A percentile compares a stretch with the other conserved stretches of the same genome.
Conservation (phyloP, 2,888 invertebrate species). For the Subacronicta megacephala region DNA sequence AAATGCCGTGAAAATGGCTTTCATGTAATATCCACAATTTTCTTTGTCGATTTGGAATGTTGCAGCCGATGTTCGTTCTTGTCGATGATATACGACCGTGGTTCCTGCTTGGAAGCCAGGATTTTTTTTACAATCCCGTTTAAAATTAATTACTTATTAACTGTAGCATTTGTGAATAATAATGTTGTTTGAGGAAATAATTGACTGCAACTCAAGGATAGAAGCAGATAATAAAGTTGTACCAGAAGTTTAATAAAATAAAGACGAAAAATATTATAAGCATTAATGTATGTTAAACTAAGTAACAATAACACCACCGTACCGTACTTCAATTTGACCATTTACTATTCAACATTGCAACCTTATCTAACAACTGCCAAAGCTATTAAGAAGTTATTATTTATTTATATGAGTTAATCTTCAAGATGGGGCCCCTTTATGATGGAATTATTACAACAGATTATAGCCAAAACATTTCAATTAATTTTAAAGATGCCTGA, state of each 20-base stretch:
- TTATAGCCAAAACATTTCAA: constrained; percentile 68
- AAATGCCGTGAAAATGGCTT: constrained; percentile 76
- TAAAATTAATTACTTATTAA: background rate
- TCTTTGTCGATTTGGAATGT: constrained; percentile 50
- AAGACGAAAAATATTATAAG: background rate
- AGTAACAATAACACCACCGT: constrained; percentile 2
- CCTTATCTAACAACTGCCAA: constrained; percentile 45
- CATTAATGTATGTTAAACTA: background rate
- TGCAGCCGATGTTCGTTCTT: constrained; percentile 39
- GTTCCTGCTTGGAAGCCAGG: constrained; percentile 18
- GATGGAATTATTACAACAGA: constrained; percentile 62
- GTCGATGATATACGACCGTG: constrained; percentile 19
- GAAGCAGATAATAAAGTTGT: too few species aligned
- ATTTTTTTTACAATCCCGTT: constrained; percentile 1
- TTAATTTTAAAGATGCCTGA: constrained; percentile 70
- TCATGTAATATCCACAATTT: constrained; percentile 51
- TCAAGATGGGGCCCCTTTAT: constrained; percentile 57
- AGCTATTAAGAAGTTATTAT: constrained; percentile 56
- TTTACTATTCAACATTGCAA: constrained; percentile 34
- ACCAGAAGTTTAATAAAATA: too few species aligned
- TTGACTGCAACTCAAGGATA: too few species aligned
- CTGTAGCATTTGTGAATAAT: too few species aligned
- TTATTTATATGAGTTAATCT: constrained; percentile 61
- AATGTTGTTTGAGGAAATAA: too few species aligned
- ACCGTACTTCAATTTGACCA: constrained; percentile 13